phyloP scores from a whole-genome alignment of 2,797 vertebrate species.

The Distichodus sexfasciatus region DNA sequence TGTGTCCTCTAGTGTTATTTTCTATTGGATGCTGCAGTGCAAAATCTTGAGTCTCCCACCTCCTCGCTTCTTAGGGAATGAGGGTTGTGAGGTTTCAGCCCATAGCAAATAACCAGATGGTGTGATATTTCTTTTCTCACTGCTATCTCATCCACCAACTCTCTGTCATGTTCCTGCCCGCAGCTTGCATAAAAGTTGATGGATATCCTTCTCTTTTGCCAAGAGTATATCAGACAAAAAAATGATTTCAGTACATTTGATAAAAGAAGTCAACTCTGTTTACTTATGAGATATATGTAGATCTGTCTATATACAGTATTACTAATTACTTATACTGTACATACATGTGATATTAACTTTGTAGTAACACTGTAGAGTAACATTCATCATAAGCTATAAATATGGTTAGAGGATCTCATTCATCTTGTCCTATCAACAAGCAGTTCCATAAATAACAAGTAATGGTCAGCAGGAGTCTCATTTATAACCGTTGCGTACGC shows the following conservation, averaged over 20 bases:
- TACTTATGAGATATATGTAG: too few species aligned
- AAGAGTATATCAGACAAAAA: neutral
- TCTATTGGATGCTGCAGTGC: neutral
- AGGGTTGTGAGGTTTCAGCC: neutral
- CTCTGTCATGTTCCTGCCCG: neutral
- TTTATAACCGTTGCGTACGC: too few species aligned
- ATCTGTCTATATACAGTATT: too few species aligned
- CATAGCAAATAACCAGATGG: neutral
- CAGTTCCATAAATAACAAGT: too few species aligned
- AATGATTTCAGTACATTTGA: neutral
- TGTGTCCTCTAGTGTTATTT: neutral
- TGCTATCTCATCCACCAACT: constrained; percentile 1
- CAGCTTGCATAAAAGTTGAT: neutral
- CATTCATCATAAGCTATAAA: too few species aligned
- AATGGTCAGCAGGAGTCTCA: too few species aligned
- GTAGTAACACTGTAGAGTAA: too few species aligned
- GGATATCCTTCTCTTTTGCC: neutral
- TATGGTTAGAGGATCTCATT: too few species aligned
- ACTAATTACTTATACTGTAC: too few species aligned
- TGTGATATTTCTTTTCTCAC: neutral
- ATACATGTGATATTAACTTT: too few species aligned
- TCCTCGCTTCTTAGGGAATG: constrained; percentile 1
- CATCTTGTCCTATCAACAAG: too few species aligned
- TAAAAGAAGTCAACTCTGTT: neutral
- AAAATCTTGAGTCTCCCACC: neutral